Evolutionary conservation across 2,113 vertebrate species (phyloP).

Genomic region (Regulus satrapa): DNA sequence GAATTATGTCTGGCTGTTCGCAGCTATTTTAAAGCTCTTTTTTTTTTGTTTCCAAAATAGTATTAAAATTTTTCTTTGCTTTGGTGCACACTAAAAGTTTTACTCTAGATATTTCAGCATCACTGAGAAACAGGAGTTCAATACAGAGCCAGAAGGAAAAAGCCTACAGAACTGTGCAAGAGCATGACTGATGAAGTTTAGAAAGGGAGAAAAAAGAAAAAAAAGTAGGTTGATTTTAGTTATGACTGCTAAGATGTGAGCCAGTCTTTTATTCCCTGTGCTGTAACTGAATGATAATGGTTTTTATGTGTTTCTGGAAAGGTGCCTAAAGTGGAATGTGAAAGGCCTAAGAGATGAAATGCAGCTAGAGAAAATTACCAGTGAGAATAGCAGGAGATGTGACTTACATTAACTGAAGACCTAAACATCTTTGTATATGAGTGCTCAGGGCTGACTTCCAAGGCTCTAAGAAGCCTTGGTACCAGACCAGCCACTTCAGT

Average conservation of each 20-base stretch:
- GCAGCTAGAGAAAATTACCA: conserved; percentile 30
- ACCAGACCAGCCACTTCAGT: not conserved
- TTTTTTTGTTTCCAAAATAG: not conserved
- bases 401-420: conserved; percentile 1
- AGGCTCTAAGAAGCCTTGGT: not conserved
- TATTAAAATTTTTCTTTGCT: not conserved
- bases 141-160: not conserved
- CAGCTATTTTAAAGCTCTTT: not conserved
- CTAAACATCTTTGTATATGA: not conserved
- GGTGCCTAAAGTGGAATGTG: conserved; percentile 1
- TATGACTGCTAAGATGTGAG: conserved; percentile 10
- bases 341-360: not conserved
- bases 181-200: not conserved
- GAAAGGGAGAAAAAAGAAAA: not conserved
- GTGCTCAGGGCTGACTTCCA: not conserved
- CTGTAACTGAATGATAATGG: conserved; percentile 26
- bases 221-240: conserved; percentile 40
- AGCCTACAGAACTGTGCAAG: not conserved
- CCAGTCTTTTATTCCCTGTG: conserved; percentile 34
- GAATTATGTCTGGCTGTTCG: not conserved
- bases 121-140: not conserved
- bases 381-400: conserved; percentile 14
- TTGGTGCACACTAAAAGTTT: not conserved
- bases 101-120: not conserved
- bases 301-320: conserved; percentile 34